These are phyloP conservation scores for Drosophila rufa DNA, from an alignment of 1,140 invertebrate genomes.

Conservation along the genomic window DNA sequence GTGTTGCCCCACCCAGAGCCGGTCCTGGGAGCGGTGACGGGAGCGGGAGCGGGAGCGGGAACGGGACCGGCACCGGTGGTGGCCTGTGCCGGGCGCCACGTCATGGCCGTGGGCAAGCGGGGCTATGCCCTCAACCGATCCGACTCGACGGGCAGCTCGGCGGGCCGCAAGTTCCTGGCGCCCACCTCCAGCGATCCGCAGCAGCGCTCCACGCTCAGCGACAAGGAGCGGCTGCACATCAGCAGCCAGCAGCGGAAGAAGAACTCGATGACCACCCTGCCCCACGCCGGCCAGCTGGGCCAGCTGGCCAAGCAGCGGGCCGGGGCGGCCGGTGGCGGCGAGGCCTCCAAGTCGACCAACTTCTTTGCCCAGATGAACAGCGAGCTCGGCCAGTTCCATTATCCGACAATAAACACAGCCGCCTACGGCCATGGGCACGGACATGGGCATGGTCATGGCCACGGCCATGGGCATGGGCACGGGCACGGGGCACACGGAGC, in stretches of 20 bases:
- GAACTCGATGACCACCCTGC: slow-evolving; percentile 78
- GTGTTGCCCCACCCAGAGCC: slow-evolving; percentile 34
- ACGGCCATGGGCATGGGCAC: slow-evolving; percentile 41
- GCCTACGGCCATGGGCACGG: slow-evolving; percentile 44
- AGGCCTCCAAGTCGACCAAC: slow-evolving; percentile 47
- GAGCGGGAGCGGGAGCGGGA: neutral
- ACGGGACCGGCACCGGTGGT: neutral
- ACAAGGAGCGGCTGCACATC: slow-evolving; percentile 87
- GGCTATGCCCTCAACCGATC: slow-evolving; percentile 87
- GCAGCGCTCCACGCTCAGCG: slow-evolving; percentile 87
- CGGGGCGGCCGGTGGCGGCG: slow-evolving; percentile 3
- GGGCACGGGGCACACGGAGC: slow-evolving; percentile 12
- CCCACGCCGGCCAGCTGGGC: slow-evolving; percentile 51
- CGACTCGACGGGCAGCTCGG: slow-evolving; percentile 92
- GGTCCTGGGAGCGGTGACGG: neutral
- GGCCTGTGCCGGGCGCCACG: slow-evolving; percentile 82
- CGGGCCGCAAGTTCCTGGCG: slow-evolving; percentile 93
- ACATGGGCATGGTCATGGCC: neutral
- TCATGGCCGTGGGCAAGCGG: slow-evolving; percentile 80
- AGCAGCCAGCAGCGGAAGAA: slow-evolving; percentile 80
- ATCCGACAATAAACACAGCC: slow-evolving; percentile 66
- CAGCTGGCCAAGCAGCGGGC: slow-evolving; percentile 57
- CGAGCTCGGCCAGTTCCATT: slow-evolving; percentile 77
- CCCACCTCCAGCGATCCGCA: slow-evolving; percentile 95
- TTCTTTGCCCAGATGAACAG: slow-evolving; percentile 69